Percentiles rank a stretch among this genome's conserved stretches.
phyloP scores from a whole-genome alignment of 2,888 invertebrate species.

The Epinotia brunnichana region DNA sequence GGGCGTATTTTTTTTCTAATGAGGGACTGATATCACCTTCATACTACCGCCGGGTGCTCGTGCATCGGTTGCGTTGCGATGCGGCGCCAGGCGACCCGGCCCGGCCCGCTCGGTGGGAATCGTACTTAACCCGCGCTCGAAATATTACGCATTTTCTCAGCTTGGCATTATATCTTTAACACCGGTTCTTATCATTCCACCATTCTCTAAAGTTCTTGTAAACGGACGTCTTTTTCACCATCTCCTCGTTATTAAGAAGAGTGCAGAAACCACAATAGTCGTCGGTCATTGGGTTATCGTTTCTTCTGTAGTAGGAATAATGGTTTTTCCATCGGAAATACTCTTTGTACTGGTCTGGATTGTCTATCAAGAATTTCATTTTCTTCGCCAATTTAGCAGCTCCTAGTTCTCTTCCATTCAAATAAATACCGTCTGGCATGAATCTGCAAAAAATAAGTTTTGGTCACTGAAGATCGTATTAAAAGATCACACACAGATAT shows the following conservation, averaged over 20 bases:
- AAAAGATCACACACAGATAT: not conserved
- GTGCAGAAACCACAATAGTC: conserved; percentile 72
- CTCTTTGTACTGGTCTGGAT: conserved; percentile 61
- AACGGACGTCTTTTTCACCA: conserved; percentile 55
- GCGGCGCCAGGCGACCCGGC: no score
- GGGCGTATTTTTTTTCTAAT: no score
- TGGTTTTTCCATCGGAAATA: conserved; percentile 73
- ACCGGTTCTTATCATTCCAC: conserved; percentile 61
- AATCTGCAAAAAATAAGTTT: conserved; percentile 61
- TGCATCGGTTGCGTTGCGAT: no score
- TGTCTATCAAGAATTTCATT: conserved; percentile 64
- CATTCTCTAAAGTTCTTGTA: conserved; percentile 63
- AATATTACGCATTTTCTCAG: not conserved
- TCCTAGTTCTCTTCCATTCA: conserved; percentile 64
- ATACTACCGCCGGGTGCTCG: no score
- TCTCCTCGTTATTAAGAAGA: conserved; percentile 61
- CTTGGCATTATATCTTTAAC: not conserved
- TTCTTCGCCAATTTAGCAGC: conserved; percentile 57
- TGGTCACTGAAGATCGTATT: not conserved
- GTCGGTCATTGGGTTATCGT: conserved; percentile 61
- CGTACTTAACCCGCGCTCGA: no score
- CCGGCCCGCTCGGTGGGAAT: no score
- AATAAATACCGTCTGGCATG: conserved; percentile 70
- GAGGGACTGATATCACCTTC: no score
- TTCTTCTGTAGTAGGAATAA: conserved; percentile 63